Base-by-base conservation (phyloP, 1,140 invertebrate genomes). In the Temnothorax longispinosus region DNA sequence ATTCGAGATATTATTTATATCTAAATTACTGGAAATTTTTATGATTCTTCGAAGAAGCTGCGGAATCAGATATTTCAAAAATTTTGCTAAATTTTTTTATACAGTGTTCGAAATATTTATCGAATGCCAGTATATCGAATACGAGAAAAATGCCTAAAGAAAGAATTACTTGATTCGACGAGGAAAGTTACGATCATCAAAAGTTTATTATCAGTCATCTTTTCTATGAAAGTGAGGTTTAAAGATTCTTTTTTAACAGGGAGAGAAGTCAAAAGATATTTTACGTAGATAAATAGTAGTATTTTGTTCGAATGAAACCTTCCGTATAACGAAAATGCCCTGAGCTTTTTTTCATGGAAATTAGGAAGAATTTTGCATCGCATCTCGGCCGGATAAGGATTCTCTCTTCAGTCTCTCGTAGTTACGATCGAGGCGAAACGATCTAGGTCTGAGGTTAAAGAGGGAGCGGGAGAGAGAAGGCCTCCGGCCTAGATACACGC, bases 401-500 rank as follows among this genome's bases (percentile, higher is more conserved):
- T 44, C 10, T 71, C 32, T 54, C 77, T 38, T 56, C 50, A 13
- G 47, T 47, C 11, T 21, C 38, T 65, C 11, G 38, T n/a, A 47
- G 50, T 71, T 52, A 50, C 11, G 52, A 71, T 81, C 18, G 65
- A 60, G 41, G 7, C 8, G 56, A 71, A 11, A 18, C 47, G 50
- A 44, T 27, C 64, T 81, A 69, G 50, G 38, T 27, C 52, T 71
- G 50, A n/a, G 41, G 13, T 67, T 62, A 69, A 56, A 65, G 56
- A 60, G 35, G 32, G n/a, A 52, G 32, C 50, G 21, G 47, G 32
- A 52, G 27, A 52, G 54, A 41, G 44, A 44, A 54, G 69, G 35
- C 74, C 64, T 54, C 21, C 47, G 65, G 18, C 64, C 65, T 72
- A 72, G 72, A 84, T 89, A 58, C 50, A 84, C 50, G 62, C 27